These are phyloP conservation scores for Panthera tigris DNA, from an alignment of 2,113 vertebrate genomes.

Conservation along the genomic window DNA sequence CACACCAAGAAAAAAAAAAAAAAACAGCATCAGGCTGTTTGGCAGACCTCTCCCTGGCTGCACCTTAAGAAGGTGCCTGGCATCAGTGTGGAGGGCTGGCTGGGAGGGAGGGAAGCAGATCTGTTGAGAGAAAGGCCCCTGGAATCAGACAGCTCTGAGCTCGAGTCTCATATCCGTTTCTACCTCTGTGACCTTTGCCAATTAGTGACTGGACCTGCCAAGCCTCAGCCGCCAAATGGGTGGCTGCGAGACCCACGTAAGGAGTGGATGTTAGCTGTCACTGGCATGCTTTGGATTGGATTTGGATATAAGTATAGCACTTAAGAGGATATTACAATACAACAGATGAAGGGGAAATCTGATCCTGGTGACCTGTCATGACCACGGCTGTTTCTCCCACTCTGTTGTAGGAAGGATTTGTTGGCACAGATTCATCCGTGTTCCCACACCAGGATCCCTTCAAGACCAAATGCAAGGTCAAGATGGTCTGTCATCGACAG, in stretches of 20 bases:
- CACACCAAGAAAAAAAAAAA: no score
- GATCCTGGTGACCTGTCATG: neutral
- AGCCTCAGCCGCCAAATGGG: neutral
- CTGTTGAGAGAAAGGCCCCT: neutral
- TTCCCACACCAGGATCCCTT: neutral
- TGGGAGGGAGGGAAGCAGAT: neutral
- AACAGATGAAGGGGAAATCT: neutral
- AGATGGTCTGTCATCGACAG: neutral
- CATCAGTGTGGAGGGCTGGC: neutral
- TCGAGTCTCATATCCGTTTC: neutral
- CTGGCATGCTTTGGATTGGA: neutral
- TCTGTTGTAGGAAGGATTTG: neutral
- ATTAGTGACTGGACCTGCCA: neutral
- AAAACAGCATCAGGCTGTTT: neutral
- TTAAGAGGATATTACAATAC: neutral
- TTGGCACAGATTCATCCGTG: neutral
- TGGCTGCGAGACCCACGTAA: neutral
- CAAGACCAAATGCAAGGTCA: neutral
- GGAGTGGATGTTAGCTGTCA: neutral
- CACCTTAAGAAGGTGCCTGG: neutral
- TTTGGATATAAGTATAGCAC: neutral
- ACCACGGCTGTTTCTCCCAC: neutral
- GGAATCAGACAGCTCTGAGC: neutral
- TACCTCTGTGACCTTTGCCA: neutral
- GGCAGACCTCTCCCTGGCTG: neutral